Evolutionary conservation across 2,797 vertebrate species (phyloP), one percentile per base, ranked within the genome.

Genomic region (Urocyon cinereoargenteus): DNA sequence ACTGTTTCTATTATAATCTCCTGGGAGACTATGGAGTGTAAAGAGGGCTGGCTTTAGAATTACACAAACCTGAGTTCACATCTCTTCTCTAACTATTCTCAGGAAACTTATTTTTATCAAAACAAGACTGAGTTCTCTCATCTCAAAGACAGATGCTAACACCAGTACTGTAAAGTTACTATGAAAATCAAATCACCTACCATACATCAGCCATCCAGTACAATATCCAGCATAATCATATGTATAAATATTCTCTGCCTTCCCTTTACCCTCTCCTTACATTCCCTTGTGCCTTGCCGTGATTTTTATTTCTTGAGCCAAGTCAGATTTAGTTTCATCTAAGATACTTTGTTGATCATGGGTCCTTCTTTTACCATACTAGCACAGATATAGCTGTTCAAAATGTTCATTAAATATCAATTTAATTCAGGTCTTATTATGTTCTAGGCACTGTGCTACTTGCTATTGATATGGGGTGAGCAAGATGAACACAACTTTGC

Each of bases 11-110:
- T 68, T 77, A 16, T 94, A 57, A 68, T 91, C 68, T 97, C 64
- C 75, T 81, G 45, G 81, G 91, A 96, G 75, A 96, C 34, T 21
- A 21, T 64, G n/a, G n/a, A 51, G 55, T 85, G 34, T 77, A 79
- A 96, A 91, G 84, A 94, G 34, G 64, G 49, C 28, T 97, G 40
- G 31, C 88, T 84, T 92, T 94, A 75, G 73, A 96, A 75, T 91
- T 81, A 66, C 12, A 88, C 36, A 94, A 85, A 93, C 24, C 61
- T 79, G n/a, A n/a, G 57, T 94, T 94, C 85, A 94, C 79, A 77
- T 89, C 62, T 73, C 75, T 87, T 64, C n/a, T 5, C 73, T 86
- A 57, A 51, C 31, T 68, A 21, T 70, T n/a, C 61, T 78, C 81
- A 34, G 85, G 51, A 78, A 90, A 92, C 18, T 62, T 34, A 62